phyloP scores from a whole-genome alignment of 2,888 invertebrate genomes.

The Embidobia sp. region DNA sequence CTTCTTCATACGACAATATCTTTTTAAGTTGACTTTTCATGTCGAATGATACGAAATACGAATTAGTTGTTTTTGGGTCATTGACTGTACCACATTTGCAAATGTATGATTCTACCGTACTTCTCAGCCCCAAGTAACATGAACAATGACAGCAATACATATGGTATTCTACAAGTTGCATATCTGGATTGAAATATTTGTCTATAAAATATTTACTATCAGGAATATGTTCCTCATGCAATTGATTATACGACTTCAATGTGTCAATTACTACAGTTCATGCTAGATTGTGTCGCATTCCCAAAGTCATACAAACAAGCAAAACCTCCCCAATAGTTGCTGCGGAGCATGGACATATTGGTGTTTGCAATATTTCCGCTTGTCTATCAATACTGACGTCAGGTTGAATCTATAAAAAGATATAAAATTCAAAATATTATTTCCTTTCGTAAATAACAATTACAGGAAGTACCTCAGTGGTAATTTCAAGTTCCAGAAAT shows the following conservation, averaged over 20 bases:
- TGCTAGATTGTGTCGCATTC: constrained; percentile 13
- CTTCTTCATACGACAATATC: not conserved
- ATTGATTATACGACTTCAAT: constrained; percentile 12
- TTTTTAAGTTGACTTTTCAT: not conserved
- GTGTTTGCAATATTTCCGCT: not conserved
- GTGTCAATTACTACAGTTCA: constrained; percentile 17
- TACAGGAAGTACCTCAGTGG: no score
- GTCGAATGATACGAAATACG: not conserved
- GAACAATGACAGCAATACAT: constrained; percentile 9
- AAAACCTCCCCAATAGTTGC: constrained; percentile 18
- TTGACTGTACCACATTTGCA: constrained; percentile 4
- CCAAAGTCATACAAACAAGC: constrained; percentile 25
- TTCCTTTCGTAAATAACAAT: no score
- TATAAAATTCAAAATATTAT: no score
- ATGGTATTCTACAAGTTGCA: constrained; percentile 5
- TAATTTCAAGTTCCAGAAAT: no score
- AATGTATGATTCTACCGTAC: not conserved
- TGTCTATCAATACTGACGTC: no score
- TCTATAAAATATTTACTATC: constrained; percentile 29
- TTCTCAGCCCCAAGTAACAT: constrained; percentile 9
- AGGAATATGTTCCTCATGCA: constrained; percentile 6
- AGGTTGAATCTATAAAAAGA: no score
- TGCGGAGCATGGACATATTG: not conserved
- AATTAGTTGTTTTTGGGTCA: not conserved
- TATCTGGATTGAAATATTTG: constrained; percentile 11